Percentiles rank a stretch among this genome's conserved stretches.
phyloP scores from a whole-genome alignment of 2,888 invertebrate species.

The Trichogramma dendrolimi region DNA sequence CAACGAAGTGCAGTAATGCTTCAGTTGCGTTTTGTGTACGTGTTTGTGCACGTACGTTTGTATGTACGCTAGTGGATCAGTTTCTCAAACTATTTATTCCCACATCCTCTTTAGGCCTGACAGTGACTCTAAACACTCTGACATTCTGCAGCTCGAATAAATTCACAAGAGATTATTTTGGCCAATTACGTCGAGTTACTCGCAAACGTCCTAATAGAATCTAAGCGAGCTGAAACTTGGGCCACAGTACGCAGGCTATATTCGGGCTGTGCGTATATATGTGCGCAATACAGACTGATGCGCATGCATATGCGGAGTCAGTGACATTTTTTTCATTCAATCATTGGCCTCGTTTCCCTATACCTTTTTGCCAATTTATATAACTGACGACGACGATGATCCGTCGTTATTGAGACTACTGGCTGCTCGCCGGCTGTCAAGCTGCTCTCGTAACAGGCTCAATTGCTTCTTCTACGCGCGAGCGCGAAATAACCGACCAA shows the following conservation, averaged over 20 bases:
- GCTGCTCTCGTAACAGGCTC: conserved; percentile 29
- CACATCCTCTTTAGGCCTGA: conserved; percentile 18
- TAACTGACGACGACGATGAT: conserved; percentile 7
- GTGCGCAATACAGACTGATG: no score
- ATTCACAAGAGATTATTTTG: conserved; percentile 20
- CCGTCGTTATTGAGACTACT: background rate
- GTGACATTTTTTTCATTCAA: background rate
- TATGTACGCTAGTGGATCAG: background rate
- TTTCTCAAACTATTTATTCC: conserved; percentile 7
- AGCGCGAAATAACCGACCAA: conserved; percentile 30
- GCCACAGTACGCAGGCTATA: background rate
- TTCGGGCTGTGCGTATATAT: no score
- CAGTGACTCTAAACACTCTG: conserved; percentile 3
- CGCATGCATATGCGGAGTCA: no score
- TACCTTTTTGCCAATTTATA: conserved; percentile 14
- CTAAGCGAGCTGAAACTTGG: background rate
- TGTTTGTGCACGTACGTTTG: no score
- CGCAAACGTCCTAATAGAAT: conserved; percentile 13
- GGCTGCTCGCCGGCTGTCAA: background rate
- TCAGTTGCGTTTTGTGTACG: no score
- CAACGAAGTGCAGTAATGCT: no score
- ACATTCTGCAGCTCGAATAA: conserved; percentile 1
- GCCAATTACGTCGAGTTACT: conserved; percentile 22
- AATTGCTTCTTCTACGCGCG: conserved; percentile 27
- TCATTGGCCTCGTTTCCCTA: conserved; percentile 17